Base-by-base conservation (phyloP, 1,140 invertebrate species). In the Hycleus cichorii region DNA sequence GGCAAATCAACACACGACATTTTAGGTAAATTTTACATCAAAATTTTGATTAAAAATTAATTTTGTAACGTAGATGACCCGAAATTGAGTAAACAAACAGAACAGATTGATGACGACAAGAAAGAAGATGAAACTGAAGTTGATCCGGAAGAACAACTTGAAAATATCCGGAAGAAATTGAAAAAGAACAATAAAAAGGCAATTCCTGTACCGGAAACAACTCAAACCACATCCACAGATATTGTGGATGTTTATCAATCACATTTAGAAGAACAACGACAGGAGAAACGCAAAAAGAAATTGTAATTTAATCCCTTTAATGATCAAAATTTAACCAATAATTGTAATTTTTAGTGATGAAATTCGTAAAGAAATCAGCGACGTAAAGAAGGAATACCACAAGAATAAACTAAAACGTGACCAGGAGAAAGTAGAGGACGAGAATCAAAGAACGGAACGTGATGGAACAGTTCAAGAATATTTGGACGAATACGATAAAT, bases 1-100 rank as follows among this genome's bases (percentile, higher is more conserved):
- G 85, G 91, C 42, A 98, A 97, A 77, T 96, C 93, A 8, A 90
- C 92, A 40, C 95, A 98, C 76, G 96, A 98, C 78, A 78, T 93
- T 24, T 80, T 90, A 62, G 66, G 71, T 72, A 70, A 56, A 45
- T 24, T 9, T 6, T 45, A 47, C 48, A 18, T 26, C 27, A 24
- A 10, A 40, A 38, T 49, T 61, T 48, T 50, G 52, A 51, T 49
- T 49, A 57, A 7, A 43, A 54, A 48, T 47, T 32, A 32, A 32
- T 32, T 32, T 32, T 32, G 32, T 32, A 32, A 63, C 62, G 27
- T 50, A 46, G 80, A 90, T 72, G 95, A 98, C 79, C 93, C 94
- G 4, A 91, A 89, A 71, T 77, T 98, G 9, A 95, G 87, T 74
- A 82, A 84, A 58, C 74, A 85, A 64, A 78, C 84, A 38, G 78